phyloP scores from a whole-genome alignment of 2,113 vertebrate species.

The Muntiacus muntjak region DNA sequence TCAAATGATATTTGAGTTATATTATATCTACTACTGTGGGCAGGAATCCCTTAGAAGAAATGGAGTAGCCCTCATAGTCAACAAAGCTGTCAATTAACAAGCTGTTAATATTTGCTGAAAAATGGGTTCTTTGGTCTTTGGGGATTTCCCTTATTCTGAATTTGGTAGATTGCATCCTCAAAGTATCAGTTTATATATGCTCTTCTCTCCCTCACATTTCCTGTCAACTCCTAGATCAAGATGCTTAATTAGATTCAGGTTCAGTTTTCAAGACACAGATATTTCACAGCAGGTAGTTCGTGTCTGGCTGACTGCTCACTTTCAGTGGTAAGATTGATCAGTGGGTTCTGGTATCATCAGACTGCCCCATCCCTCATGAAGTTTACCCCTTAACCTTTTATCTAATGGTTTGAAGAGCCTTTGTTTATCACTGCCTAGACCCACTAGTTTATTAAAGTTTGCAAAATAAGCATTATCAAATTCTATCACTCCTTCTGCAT shows the following conservation, averaged over 20 bases:
- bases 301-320: not conserved
- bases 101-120: not conserved
- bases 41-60: too few relatives aligned
- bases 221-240: not conserved
- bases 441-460: not conserved
- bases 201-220: not conserved
- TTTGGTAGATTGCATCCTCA: not conserved
- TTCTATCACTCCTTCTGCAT: not conserved
- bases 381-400: not conserved
- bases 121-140: not conserved
- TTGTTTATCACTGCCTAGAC: not conserved
- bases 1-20: too few relatives aligned
- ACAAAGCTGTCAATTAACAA: too few relatives aligned
- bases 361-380: not conserved
- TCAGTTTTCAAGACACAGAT: not conserved
- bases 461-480: not conserved
- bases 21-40: too few relatives aligned
- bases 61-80: too few relatives aligned
- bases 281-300: not conserved
- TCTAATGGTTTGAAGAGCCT: not conserved
- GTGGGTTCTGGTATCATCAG: not conserved
- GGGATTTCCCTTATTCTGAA: not conserved
- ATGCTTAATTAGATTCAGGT: not conserved
- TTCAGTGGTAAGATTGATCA: not conserved
- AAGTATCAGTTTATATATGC: not conserved